Evolutionary conservation across 30 jellyfish, hydroid and myxozoan genomes (phyloP).

Genomic region (Aurelia aurita): DNA sequence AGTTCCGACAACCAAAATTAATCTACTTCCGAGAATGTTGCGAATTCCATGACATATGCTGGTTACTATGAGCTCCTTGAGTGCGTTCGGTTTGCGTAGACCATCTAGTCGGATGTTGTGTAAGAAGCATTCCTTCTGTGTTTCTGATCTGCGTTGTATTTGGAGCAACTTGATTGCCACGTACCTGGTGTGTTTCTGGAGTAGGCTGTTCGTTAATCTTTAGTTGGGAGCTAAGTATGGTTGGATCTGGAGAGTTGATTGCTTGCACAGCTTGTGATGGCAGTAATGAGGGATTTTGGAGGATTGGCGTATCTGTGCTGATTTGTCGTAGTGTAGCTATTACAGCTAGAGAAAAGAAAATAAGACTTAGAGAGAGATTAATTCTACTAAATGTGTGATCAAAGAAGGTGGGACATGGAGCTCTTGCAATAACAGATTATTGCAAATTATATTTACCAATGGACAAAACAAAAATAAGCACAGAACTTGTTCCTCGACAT

Average conservation of each 20-base stretch:
- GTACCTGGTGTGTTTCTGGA: background rate
- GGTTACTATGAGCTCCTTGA: background rate
- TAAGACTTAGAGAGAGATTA: too few relatives aligned
- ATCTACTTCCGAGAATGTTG: background rate
- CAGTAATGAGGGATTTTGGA: slow-evolving; percentile 55
- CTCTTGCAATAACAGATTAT: too few relatives aligned
- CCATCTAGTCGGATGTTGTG: background rate
- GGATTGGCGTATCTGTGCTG: slow-evolving; percentile 67
- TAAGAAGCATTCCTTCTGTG: background rate
- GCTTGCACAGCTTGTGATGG: slow-evolving; percentile 70
- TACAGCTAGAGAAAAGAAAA: slow-evolving; percentile 40
- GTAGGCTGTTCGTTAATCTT: background rate
- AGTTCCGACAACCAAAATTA: too few relatives aligned
- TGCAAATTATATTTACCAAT: too few relatives aligned
- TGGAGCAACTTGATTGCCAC: background rate
- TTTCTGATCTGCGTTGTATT: too few relatives aligned
- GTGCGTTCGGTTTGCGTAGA: background rate
- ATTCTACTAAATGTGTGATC: too few relatives aligned
- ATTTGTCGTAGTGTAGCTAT: slow-evolving; percentile 64
- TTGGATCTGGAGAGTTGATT: slow-evolving; percentile 54
- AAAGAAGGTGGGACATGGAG: too few relatives aligned
- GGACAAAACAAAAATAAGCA: too few relatives aligned
- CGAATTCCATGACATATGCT: background rate
- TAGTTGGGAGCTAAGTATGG: slow-evolving; percentile 40
- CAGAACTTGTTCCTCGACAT: too few relatives aligned